Percentiles rank a stretch among this genome's conserved stretches.
Evolutionary conservation across 1,140 invertebrate genomes (phyloP).

Genomic region (Zeugodacus cucurbitae): DNA sequence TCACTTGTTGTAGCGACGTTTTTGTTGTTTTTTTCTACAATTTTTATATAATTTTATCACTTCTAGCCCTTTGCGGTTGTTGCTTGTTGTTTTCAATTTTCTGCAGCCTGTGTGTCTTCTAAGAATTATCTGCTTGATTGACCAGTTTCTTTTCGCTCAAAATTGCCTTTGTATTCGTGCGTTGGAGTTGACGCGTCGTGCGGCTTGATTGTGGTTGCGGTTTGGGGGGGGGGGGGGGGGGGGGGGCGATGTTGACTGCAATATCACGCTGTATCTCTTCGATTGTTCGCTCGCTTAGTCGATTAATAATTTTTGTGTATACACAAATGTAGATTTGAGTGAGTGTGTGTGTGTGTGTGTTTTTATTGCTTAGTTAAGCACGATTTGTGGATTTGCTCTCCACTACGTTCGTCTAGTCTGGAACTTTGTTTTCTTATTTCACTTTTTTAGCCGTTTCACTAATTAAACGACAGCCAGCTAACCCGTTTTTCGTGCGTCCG

Average conservation of each 20-base stretch:
- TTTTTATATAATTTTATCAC: too few relatives aligned
- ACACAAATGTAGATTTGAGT: background rate
- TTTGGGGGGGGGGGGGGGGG: too few relatives aligned
- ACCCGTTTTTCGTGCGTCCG: background rate
- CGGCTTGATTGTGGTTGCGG: background rate
- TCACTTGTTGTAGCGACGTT: too few relatives aligned
- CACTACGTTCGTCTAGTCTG: background rate
- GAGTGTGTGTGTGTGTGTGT: background rate
- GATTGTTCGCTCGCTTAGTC: background rate
- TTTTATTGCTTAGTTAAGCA: background rate
- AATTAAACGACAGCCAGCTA: background rate
- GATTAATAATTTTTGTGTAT: background rate
- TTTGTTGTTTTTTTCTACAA: too few relatives aligned
- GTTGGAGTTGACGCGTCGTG: background rate
- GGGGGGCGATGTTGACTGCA: background rate
- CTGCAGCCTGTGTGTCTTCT: background rate
- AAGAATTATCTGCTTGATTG: slow-evolving; percentile 17
- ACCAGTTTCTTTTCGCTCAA: background rate
- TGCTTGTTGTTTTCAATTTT: background rate
- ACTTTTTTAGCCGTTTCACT: background rate
- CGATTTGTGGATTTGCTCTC: background rate
- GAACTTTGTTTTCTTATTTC: background rate
- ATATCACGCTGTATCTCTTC: background rate
- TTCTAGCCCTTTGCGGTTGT: too few relatives aligned
- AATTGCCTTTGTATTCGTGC: background rate